Conservation (phyloP, 2,113 vertebrate species). For the Ochotona curzoniae region DNA sequence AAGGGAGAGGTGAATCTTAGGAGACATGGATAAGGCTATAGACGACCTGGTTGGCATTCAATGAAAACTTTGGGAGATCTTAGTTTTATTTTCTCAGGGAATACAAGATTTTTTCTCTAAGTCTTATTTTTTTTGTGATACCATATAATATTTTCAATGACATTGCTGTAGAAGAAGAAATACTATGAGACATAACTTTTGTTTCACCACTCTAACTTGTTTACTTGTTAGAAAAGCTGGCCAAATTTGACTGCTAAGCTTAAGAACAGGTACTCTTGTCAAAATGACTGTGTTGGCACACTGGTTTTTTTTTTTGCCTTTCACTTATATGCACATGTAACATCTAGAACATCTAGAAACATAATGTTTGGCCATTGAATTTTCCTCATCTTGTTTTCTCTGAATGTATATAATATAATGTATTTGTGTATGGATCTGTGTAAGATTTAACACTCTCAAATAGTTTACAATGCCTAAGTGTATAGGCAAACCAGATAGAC, state of each 20-base stretch:
- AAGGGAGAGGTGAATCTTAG: neutral
- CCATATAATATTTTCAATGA: neutral
- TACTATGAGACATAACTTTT: neutral
- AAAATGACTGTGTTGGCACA: neutral
- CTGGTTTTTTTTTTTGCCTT: neutral
- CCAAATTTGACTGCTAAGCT: neutral
- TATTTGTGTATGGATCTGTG: neutral
- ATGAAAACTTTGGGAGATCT: neutral
- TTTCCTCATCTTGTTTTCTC: neutral
- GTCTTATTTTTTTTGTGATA: neutral
- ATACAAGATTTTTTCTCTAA: neutral
- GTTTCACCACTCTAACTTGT: neutral
- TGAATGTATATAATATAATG: neutral
- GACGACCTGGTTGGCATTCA: neutral
- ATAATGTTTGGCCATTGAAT: neutral
- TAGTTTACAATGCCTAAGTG: neutral
- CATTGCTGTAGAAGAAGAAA: neutral
- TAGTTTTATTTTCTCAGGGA: conserved; percentile 36
- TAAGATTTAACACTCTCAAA: neutral
- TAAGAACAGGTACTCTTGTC: neutral
- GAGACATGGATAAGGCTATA: neutral
- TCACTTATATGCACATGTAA: neutral
- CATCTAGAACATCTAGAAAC: neutral
- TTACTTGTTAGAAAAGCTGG: neutral
- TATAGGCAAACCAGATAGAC: neutral